These are phyloP conservation scores for Dasyprocta punctata DNA, from an alignment of 2,113 vertebrate genomes.

Conservation along the genomic window DNA sequence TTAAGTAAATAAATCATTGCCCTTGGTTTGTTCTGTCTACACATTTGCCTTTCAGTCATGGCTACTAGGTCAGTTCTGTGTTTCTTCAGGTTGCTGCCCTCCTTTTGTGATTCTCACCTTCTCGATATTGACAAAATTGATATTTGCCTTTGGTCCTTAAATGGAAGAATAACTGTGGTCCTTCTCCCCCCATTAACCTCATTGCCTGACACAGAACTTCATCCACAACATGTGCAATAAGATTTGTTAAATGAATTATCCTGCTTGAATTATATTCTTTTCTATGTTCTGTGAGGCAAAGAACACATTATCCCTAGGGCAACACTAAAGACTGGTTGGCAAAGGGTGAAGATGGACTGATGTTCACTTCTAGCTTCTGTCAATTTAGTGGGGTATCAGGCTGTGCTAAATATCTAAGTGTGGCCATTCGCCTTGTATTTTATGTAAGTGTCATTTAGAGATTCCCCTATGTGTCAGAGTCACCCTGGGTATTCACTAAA, in stretches of 20 bases:
- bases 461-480: background rate
- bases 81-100: background rate
- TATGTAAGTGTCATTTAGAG: background rate
- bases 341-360: background rate
- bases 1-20: background rate
- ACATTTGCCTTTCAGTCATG: background rate
- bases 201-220: background rate
- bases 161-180: background rate
- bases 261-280: background rate
- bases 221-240: background rate
- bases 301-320: background rate
- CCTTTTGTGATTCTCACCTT: background rate
- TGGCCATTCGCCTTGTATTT: background rate
- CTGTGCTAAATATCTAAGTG: background rate
- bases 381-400: background rate
- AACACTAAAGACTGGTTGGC: background rate
- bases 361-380: background rate
- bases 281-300: background rate
- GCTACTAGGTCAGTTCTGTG: background rate
- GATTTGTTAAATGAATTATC: background rate
- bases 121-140: background rate
- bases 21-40: background rate
- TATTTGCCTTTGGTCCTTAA: background rate
- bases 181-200: background rate
- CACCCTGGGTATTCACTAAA: background rate